Evolutionary conservation across 2,797 vertebrate genomes (phyloP).

Genomic region (Rhabdophis nuchalis): DNA sequence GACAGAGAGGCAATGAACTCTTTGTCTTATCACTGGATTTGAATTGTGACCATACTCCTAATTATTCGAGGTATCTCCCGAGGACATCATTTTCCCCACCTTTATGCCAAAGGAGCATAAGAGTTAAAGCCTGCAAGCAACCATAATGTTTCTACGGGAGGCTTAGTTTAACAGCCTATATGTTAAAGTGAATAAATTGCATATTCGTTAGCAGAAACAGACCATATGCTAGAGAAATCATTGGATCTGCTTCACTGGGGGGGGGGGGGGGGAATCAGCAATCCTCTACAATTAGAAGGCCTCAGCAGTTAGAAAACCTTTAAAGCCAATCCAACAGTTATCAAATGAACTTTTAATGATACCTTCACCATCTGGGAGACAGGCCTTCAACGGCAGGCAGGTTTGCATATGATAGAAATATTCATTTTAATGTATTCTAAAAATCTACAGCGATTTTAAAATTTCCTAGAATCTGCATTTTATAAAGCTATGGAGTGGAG

Average conservation of each 20-base stretch:
- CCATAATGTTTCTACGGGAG: constrained; percentile 45
- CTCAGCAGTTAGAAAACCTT: constrained; percentile 67
- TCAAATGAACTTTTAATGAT: constrained; percentile 75
- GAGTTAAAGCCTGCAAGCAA: constrained; percentile 41
- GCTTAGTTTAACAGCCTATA: constrained; percentile 48
- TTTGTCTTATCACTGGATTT: not conserved
- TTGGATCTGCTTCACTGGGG: constrained; percentile 63
- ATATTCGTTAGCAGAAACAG: constrained; percentile 59
- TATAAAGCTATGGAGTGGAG: constrained; percentile 24
- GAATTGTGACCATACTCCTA: not conserved
- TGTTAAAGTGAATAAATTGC: constrained; percentile 53
- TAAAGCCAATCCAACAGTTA: constrained; percentile 64
- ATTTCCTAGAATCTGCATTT: constrained; percentile 30
- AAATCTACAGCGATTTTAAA: constrained; percentile 31
- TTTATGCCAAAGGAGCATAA: not conserved
- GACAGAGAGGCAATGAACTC: not conserved
- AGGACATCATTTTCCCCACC: constrained; percentile 3
- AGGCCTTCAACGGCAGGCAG: constrained; percentile 59
- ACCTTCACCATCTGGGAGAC: constrained; percentile 64
- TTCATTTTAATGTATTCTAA: constrained; percentile 57
- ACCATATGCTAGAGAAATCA: constrained; percentile 43
- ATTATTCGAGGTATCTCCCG: constrained; percentile 27
- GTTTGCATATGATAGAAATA: constrained; percentile 42
- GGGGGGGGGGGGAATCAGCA: not conserved
- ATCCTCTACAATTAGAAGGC: constrained; percentile 61